Percentiles rank a stretch among this genome's conserved stretches.
phyloP scores from a whole-genome alignment of 2,888 invertebrate genomes.

The Julus scanicus region DNA sequence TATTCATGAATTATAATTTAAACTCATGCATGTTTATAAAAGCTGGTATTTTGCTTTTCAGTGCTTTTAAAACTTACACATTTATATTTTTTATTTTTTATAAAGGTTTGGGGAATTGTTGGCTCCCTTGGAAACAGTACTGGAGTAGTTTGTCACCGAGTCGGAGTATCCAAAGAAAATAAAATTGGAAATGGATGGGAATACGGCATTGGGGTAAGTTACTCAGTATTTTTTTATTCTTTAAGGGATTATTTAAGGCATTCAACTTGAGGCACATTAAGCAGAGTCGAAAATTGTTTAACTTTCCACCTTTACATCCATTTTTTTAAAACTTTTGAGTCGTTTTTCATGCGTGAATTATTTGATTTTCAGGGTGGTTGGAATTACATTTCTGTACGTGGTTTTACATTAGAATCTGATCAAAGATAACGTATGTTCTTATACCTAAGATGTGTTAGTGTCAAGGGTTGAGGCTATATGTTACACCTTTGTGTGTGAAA shows the following conservation, averaged over 20 bases:
- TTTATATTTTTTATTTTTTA: not conserved
- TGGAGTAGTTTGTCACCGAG: constrained; percentile 60
- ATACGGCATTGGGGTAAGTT: constrained; percentile 58
- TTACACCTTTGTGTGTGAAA: not conserved
- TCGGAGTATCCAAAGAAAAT: constrained; percentile 59
- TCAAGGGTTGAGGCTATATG: not conserved
- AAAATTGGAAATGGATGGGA: constrained; percentile 61
- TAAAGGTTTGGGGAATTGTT: constrained; percentile 60
- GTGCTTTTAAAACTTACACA: not conserved
- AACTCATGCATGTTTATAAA: not conserved
- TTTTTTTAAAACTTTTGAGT: not conserved
- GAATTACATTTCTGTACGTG: constrained; percentile 56
- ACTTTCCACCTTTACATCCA: no score
- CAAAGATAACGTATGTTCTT: not conserved
- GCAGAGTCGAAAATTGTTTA: no score
- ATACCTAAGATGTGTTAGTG: not conserved
- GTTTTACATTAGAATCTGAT: constrained; percentile 38
- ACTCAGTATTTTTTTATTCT: not conserved
- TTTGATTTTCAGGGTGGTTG: constrained; percentile 56
- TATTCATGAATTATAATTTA: no score
- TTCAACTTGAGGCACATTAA: no score
- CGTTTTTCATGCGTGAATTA: not conserved
- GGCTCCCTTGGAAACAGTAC: constrained; percentile 57
- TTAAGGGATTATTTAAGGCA: no score
- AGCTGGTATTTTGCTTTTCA: not conserved